Conservation (phyloP, 2,888 invertebrate genomes). For the Tinea semifulvella region DNA sequence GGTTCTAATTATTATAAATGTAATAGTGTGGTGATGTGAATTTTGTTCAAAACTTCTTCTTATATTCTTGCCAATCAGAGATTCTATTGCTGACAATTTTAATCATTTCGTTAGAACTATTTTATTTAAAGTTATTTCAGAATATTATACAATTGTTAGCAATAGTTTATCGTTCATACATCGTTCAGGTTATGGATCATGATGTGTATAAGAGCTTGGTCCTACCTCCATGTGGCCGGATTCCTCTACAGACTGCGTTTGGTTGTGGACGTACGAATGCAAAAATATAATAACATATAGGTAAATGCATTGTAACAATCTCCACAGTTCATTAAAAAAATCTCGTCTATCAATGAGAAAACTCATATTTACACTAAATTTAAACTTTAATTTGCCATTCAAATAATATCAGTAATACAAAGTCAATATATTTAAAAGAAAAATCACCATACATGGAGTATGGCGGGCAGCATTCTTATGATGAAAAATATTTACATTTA, state of each 20-base stretch:
- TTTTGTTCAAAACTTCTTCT: conserved; percentile 1
- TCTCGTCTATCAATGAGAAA: conserved; percentile 43
- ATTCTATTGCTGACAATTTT: conserved; percentile 1
- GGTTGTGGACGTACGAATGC: conserved; percentile 67
- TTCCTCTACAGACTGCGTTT: conserved; percentile 67
- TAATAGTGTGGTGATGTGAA: conserved; percentile 5
- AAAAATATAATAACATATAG: conserved; percentile 61
- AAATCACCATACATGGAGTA: conserved; percentile 51
- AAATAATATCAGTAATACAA: conserved; percentile 23
- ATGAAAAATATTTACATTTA: conserved; percentile 54
- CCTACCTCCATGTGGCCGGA: conserved; percentile 66
- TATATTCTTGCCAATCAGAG: background rate
- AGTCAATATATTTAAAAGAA: conserved; percentile 41
- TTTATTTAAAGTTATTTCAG: background rate
- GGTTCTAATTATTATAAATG: background rate
- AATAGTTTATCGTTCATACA: conserved; percentile 10
- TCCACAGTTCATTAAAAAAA: conserved; percentile 45
- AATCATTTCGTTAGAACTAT: background rate
- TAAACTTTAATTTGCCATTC: conserved; percentile 47
- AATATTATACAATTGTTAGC: conserved; percentile 4
- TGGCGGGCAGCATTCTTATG: conserved; percentile 42
- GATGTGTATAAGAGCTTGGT: conserved; percentile 35
- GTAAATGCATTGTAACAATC: conserved; percentile 63
- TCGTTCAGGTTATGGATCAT: conserved; percentile 4
- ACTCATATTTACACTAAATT: conserved; percentile 42